phyloP scores from a whole-genome alignment of 2,797 vertebrate genomes.

The Acrossocheilus fasciatus region DNA sequence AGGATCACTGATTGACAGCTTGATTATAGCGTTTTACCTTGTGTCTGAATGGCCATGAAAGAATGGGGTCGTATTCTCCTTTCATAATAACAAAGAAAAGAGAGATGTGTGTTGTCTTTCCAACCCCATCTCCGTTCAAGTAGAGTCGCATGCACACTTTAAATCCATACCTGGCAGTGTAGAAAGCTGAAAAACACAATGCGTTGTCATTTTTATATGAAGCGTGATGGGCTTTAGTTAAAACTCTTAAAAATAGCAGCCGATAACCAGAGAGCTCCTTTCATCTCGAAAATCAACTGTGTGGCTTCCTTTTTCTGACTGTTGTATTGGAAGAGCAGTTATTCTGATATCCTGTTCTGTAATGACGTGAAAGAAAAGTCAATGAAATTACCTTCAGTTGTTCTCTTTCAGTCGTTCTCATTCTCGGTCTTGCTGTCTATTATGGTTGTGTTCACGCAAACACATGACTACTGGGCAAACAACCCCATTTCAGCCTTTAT shows the following conservation, averaged over 20 bases:
- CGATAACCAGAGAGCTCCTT: conserved; percentile 1
- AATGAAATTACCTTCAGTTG: conserved; percentile 25
- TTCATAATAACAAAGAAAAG: conserved; percentile 87
- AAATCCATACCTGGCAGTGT: conserved; percentile 84
- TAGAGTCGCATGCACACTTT: conserved; percentile 85
- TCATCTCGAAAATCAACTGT: not conserved
- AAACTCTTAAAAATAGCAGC: conserved; percentile 35
- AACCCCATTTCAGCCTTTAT: conserved; percentile 13
- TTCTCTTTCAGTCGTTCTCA: not conserved
- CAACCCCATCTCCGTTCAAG: conserved; percentile 82
- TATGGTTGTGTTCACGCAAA: conserved; percentile 1
- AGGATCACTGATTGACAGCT: conserved; percentile 14
- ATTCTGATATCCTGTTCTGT: conserved; percentile 27
- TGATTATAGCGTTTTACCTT: conserved; percentile 76
- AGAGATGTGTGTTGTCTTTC: conserved; percentile 83
- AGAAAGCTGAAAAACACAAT: conserved; percentile 79
- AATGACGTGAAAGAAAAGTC: conserved; percentile 6
- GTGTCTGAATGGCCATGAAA: conserved; percentile 85
- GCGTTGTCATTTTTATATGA: conserved; percentile 11
- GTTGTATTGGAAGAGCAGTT: conserved; percentile 2
- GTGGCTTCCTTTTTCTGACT: conserved; percentile 7
- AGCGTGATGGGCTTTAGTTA: conserved; percentile 26
- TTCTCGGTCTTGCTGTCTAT: not conserved
- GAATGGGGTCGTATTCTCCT: conserved; percentile 84
- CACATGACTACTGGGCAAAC: conserved; percentile 16